Base-by-base conservation (phyloP, 2,113 vertebrate genomes). In the Puma concolor region DNA sequence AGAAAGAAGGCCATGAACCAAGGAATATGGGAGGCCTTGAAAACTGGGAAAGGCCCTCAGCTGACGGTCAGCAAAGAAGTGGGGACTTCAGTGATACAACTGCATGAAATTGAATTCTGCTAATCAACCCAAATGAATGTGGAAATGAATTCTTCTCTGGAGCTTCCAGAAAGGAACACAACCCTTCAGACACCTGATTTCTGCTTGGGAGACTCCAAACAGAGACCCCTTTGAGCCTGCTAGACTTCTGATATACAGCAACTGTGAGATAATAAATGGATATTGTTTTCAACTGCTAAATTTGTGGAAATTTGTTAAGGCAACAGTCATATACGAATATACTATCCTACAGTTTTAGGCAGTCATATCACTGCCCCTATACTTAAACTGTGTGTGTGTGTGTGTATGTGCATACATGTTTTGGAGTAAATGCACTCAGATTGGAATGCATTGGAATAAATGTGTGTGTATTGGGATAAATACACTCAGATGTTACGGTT, bases 401-500 rank as follows among this genome's bases (percentile, higher is more conserved):
- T 25, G 57, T 38, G 27, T 52, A 5, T 38, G 10, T 48, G 12
- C 57, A 60, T 21, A 25, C 81, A 15, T 27, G 11, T 81, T 10
- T 41, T 83, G 8, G 16, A 93, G 87, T 77, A 13, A 14, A 0
- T 36, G 25, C 14, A 36, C 1, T 80, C 19, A 76, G n/a, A 64
- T 0, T 54, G 52, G 52, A 54, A 54, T 54, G 52, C 52, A 54
- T 9, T 60, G 57, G 57, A 60, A 60, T 60, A 60, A 60, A 60
- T 60, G 19, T 48, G 4, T 69, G 36, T 27, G 23, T 81, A 12
- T 41, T 83, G 8, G 16, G 91, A 89, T 77, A 13, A 14, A 0
- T 41, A 16, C 16, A 41, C 1, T 80, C 16, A 72, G n/a, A 67
- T 0, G 0, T 14, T 23, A 3, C 82, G 12, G 2, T 66, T 8